A percentile compares a stretch with the other conserved stretches of the same genome.
These are phyloP conservation scores for Oscheius sp. DNA, from an alignment of 1,140 invertebrate genomes.

Conservation along the genomic window DNA sequence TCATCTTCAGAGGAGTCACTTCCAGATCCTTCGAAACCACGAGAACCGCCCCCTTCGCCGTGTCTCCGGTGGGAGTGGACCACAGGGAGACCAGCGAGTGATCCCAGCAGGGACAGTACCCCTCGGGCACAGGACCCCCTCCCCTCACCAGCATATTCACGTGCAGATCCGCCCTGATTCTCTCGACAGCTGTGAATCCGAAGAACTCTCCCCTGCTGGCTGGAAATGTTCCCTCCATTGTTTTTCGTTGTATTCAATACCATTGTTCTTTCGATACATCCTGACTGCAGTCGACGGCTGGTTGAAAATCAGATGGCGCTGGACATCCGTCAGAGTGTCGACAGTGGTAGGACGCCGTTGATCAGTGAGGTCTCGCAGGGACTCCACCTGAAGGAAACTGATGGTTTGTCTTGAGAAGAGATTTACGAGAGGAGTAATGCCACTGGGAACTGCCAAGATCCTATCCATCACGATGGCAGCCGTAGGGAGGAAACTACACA, in stretches of 20 bases:
- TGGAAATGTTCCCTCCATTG: not conserved
- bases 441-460: slow-evolving; percentile 19
- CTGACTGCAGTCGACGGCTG: slow-evolving; percentile 19
- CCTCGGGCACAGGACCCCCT: not conserved
- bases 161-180: slow-evolving; percentile 4
- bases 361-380: not conserved
- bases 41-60: not conserved
- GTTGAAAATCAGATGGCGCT: slow-evolving; percentile 25
- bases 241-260: not conserved
- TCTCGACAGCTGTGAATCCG: slow-evolving; percentile 10
- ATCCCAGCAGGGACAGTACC: slow-evolving; percentile 22
- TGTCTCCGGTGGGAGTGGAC: not conserved
- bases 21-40: not conserved
- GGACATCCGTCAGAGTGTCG: slow-evolving; percentile 6
- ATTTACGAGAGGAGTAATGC: slow-evolving; percentile 25
- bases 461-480: slow-evolving; percentile 15
- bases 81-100: slow-evolving; percentile 7
- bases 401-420: not conserved
- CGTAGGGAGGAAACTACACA: slow-evolving; percentile 19
- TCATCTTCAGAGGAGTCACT: not conserved
- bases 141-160: slow-evolving; percentile 21
- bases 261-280: slow-evolving; percentile 18
- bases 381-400: not conserved
- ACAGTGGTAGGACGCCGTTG: slow-evolving; percentile 8
- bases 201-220: slow-evolving; percentile 14